Conservation (phyloP, 2,888 invertebrate genomes). For the Pomacea canaliculata region DNA sequence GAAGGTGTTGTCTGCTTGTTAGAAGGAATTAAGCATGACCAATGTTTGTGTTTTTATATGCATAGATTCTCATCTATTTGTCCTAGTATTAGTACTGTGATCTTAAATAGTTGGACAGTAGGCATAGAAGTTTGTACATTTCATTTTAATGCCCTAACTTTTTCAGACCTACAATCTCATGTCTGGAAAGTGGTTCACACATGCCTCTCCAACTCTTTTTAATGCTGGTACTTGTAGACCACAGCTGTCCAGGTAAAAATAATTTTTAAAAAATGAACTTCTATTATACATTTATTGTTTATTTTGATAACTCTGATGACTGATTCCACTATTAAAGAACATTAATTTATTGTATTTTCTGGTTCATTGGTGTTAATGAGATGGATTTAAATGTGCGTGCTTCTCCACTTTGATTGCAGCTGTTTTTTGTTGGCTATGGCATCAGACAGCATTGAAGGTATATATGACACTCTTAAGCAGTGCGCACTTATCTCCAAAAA, state of each 20-base stretch:
- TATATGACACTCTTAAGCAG: slow-evolving; percentile 89
- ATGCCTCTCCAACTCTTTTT: slow-evolving; percentile 97
- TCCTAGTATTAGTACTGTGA: too few relatives aligned
- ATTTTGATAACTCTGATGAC: too few relatives aligned
- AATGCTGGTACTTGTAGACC: slow-evolving; percentile 92
- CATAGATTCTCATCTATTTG: too few relatives aligned
- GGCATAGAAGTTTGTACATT: too few relatives aligned
- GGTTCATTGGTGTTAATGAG: background rate
- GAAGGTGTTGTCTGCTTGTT: too few relatives aligned
- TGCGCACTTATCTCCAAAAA: slow-evolving; percentile 96
- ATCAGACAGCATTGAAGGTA: slow-evolving; percentile 94
- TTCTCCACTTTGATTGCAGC: slow-evolving; percentile 70
- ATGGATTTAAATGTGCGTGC: background rate
- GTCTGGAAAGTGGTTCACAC: slow-evolving; percentile 95
- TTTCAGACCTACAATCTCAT: slow-evolving; percentile 88
- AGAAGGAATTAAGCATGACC: too few relatives aligned
- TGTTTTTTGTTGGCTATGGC: slow-evolving; percentile 95
- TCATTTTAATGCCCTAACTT: background rate
- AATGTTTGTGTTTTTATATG: background rate
- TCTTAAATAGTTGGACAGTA: too few relatives aligned
- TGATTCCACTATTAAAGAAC: too few relatives aligned
- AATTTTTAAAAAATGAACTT: too few relatives aligned
- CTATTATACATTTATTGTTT: too few relatives aligned
- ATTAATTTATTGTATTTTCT: background rate
- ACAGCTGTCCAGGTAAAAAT: slow-evolving; percentile 84